phyloP scores from a whole-genome alignment of 2,113 vertebrate species.

The Dicrurus megarhynchus region DNA sequence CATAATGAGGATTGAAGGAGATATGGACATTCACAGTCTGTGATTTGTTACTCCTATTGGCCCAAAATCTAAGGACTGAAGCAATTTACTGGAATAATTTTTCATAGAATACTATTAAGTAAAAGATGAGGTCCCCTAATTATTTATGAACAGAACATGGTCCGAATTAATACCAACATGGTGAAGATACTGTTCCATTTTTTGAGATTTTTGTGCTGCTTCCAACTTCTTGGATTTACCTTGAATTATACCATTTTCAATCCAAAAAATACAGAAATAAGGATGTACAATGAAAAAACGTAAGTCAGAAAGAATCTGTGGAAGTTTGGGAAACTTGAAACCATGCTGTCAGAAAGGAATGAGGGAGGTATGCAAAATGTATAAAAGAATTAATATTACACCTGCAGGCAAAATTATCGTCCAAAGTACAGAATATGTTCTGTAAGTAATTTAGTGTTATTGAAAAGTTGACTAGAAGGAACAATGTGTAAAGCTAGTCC shows the following conservation, averaged over 20 bases:
- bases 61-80: not conserved
- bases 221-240: not conserved
- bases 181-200: not conserved
- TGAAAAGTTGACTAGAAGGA: not conserved
- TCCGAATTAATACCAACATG: not conserved
- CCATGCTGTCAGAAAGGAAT: not conserved
- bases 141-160: not conserved
- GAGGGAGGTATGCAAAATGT: not conserved
- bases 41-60: not conserved
- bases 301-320: not conserved
- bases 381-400: not conserved
- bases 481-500: not conserved
- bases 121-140: not conserved
- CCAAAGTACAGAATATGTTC: not conserved
- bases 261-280: not conserved
- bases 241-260: not conserved
- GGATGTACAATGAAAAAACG: not conserved
- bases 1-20: not conserved
- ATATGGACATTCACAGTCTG: not conserved
- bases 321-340: conserved; percentile 15
- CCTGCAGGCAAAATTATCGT: not conserved
- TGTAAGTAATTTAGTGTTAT: not conserved
- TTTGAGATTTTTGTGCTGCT: not conserved
- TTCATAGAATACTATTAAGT: not conserved
- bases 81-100: not conserved